A percentile compares a stretch with the other conserved stretches of the same genome.
Evolutionary conservation across 1,140 invertebrate species (phyloP).

Genomic region (Melipona quadrifasciata): DNA sequence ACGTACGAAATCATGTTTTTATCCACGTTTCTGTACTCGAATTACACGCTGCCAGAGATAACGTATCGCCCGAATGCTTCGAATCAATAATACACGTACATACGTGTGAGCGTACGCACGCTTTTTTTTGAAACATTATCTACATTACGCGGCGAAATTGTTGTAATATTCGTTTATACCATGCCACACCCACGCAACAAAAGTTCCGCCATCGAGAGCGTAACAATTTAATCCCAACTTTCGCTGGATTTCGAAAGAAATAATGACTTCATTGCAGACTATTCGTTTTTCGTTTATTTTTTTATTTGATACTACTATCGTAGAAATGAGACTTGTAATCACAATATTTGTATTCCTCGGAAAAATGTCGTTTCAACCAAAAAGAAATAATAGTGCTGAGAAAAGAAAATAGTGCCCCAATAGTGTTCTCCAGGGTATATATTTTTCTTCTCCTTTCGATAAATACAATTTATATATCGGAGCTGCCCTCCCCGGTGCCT

Average conservation of each 20-base stretch:
- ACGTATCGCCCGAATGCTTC: neutral
- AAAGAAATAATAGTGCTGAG: too few species aligned
- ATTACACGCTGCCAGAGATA: neutral
- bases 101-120: neutral
- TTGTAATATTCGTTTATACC: neutral
- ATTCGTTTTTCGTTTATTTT: too few species aligned
- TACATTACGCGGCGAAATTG: neutral
- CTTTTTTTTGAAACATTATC: neutral
- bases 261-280: too few species aligned
- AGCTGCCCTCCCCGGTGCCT: too few species aligned
- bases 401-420: too few species aligned
- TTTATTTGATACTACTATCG: too few species aligned
- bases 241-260: neutral
- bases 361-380: too few species aligned
- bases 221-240: neutral
- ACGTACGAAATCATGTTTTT: neutral
- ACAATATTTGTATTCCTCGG: too few species aligned
- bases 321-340: too few species aligned
- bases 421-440: too few species aligned
- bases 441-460: neutral
- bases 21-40: neutral
- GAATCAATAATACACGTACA: neutral
- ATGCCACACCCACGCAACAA: neutral
- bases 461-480: neutral
- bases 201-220: neutral